Evolutionary conservation across 1,140 invertebrate species (phyloP).

Genomic region (Polypedilum vanderplanki): DNA sequence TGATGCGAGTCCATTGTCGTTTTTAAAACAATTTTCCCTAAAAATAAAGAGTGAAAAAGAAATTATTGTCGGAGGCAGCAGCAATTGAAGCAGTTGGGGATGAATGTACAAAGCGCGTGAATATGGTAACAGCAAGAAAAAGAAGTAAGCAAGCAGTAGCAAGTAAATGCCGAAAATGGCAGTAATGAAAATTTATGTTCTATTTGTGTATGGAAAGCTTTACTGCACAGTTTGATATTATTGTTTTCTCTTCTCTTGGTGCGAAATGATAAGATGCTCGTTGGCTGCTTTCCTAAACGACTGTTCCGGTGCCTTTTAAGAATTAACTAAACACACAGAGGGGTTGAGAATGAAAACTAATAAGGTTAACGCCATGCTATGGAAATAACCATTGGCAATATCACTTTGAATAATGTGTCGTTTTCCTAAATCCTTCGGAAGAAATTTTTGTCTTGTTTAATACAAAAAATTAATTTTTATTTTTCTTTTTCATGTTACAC

Average conservation of each 20-base stretch:
- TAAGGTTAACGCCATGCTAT: not conserved
- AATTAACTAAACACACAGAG: not conserved
- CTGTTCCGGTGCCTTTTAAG: not conserved
- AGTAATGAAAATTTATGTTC: constrained; percentile 28
- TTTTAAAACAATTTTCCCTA: constrained; percentile 6
- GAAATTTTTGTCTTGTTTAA: not conserved
- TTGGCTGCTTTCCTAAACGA: not conserved
- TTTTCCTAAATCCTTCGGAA: not conserved
- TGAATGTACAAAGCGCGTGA: not conserved
- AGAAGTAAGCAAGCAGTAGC: not conserved
- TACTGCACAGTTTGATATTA: constrained; percentile 22
- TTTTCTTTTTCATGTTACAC: too few relatives aligned
- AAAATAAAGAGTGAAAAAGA: too few relatives aligned
- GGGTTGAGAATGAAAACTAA: constrained; percentile 17
- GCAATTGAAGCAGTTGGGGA: not conserved
- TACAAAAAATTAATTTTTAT: too few relatives aligned
- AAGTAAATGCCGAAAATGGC: constrained; percentile 13
- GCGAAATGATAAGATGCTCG: not conserved
- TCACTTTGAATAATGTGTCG: constrained; percentile 15
- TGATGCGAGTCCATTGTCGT: not conserved
- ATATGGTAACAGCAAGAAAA: not conserved
- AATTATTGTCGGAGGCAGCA: not conserved
- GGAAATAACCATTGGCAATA: constrained; percentile 20
- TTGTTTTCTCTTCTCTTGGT: constrained; percentile 8
- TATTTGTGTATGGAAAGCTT: constrained; percentile 22